Evolutionary conservation across 2,113 vertebrate genomes (phyloP).

Genomic region (Macaca nemestrina): DNA sequence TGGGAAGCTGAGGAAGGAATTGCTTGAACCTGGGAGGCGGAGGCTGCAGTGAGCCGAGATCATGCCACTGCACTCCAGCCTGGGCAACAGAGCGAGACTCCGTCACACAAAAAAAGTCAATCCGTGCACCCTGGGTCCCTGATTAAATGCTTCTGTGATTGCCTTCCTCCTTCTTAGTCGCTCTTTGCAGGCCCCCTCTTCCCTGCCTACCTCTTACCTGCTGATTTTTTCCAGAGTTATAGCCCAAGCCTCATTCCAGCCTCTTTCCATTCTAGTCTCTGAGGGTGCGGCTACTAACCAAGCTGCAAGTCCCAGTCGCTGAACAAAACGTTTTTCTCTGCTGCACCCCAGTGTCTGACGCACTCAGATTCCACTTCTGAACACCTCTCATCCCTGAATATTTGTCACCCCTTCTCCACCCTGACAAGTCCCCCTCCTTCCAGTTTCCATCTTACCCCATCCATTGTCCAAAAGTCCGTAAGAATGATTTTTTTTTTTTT

Average conservation of each 20-base stretch:
- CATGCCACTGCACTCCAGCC: no score
- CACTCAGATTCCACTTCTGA: background rate
- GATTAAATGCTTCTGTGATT: background rate
- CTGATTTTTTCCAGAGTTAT: background rate
- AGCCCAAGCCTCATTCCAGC: background rate
- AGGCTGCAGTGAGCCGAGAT: no score
- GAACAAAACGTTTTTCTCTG: background rate
- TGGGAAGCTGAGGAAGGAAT: no score
- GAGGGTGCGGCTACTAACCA: background rate
- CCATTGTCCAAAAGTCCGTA: background rate
- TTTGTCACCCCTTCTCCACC: background rate
- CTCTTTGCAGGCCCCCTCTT: background rate
- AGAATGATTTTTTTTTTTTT: no score
- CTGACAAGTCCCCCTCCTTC: background rate
- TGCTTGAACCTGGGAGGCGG: no score
- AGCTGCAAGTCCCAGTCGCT: background rate
- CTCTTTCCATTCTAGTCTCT: background rate
- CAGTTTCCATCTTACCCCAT: background rate
- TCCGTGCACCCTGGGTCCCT: background rate
- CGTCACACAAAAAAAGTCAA: background rate
- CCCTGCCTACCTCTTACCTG: background rate
- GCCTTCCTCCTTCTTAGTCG: background rate
- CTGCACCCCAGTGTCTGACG: background rate
- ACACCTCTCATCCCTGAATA: background rate
- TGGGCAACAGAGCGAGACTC: no score